These are phyloP conservation scores for Vireo griseus DNA, from an alignment of 2,797 vertebrate genomes.

Conservation along the genomic window DNA sequence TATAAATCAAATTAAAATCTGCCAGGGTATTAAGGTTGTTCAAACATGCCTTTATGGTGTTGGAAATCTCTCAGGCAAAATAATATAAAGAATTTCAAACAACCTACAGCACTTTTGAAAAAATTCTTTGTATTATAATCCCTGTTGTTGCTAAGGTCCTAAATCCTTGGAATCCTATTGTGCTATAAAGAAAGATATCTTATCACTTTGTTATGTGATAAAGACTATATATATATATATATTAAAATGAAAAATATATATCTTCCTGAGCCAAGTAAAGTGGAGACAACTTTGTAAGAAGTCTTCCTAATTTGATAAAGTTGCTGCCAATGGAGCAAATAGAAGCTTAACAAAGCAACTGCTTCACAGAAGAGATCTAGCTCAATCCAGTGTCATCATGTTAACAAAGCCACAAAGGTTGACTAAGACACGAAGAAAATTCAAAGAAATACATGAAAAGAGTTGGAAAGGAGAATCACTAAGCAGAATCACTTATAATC, in stretches of 20 bases:
- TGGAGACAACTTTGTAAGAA: background rate
- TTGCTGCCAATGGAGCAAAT: background rate
- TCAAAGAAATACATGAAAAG: background rate
- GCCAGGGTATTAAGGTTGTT: background rate
- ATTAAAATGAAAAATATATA: accelerated
- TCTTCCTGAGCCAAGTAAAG: background rate
- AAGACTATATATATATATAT: background rate
- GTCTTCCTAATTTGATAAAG: background rate
- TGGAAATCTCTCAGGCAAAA: background rate
- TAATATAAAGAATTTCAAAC: background rate
- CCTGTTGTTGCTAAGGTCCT: background rate
- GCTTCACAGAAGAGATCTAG: background rate
- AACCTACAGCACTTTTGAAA: background rate
- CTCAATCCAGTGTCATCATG: background rate
- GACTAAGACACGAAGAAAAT: background rate
- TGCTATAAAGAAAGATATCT: background rate
- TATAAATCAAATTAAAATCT: background rate
- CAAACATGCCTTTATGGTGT: background rate
- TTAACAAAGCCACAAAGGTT: background rate
- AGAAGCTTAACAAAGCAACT: background rate
- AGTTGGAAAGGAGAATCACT: background rate
- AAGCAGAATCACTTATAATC: background rate
- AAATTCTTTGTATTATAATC: background rate
- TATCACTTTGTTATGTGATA: background rate
- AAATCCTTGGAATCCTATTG: background rate